phyloP scores from a whole-genome alignment of 2,113 vertebrate genomes.

The Xiphorhynchus elegans region DNA sequence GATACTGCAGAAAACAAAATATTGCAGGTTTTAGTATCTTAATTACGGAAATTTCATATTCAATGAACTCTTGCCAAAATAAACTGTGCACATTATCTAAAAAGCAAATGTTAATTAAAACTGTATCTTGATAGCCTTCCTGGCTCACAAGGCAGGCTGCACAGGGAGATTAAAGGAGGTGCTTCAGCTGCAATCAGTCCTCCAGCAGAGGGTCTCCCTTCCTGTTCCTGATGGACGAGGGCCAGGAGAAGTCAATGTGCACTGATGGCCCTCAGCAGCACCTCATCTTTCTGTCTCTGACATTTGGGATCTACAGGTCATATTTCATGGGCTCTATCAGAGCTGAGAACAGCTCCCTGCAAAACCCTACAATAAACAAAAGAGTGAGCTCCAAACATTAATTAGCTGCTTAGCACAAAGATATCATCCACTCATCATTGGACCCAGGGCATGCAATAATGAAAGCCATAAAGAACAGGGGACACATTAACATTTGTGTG shows the following conservation, averaged over 20 bases:
- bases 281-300: constrained; percentile 55
- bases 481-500: not conserved
- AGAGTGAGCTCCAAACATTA: constrained; percentile 56
- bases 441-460: constrained; percentile 12
- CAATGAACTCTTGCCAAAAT: constrained; percentile 78
- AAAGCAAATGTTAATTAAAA: constrained; percentile 82
- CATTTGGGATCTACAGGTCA: constrained; percentile 15
- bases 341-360: not conserved
- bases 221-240: constrained; percentile 65
- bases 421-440: constrained; percentile 17
- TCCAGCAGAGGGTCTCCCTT: constrained; percentile 35
- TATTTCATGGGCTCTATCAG: constrained; percentile 57
- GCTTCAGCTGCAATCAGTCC: constrained; percentile 69
- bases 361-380: constrained; percentile 42
- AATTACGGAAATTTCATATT: constrained; percentile 78
- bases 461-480: constrained; percentile 61
- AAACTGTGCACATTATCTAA: constrained; percentile 76
- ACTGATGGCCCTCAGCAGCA: constrained; percentile 36
- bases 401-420: constrained; percentile 71
- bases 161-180: constrained; percentile 68
- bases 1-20: constrained; percentile 65
- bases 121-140: constrained; percentile 72
- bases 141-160: constrained; percentile 64
- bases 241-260: constrained; percentile 42
- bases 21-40: constrained; percentile 77